Base-by-base conservation (phyloP, 2,888 invertebrate species). In the Leptopilina drosophilae region DNA sequence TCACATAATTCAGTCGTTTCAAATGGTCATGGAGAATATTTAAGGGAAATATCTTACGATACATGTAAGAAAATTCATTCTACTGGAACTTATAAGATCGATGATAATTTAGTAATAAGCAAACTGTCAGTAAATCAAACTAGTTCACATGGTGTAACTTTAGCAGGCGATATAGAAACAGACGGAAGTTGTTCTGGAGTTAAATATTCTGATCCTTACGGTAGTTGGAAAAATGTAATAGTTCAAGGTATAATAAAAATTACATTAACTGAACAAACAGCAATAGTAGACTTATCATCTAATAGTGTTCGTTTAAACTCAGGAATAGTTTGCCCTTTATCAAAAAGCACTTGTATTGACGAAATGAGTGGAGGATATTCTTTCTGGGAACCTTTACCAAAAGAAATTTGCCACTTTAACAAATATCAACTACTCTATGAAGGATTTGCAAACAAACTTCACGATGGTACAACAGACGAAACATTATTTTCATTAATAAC, bases 11-110 rank as follows among this genome's bases (percentile, higher is more conserved):
- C 81, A 0, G 14, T 76, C 5, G 78, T 79, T 0, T 9, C 49
- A 6, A 66, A 82, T 1, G 84, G 84, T 1, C 53, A 77, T 12
- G 65, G 56, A 0, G 81, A 83, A 79, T 83, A 82, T 59, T 64
- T 81, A 15, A 12, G 75, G 26, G 77, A 81, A 5, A 56, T 78
- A 9, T 20, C 62, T 5, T 14, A 76, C 9, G 64, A 62, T 15
- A 6, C 1, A 7, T n/a, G 20, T 14, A 11, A 26, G 2, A 20
- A 3, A 11, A 14, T 76, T 6, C 65, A 65, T n/a, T 6, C 5
- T 0, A 65, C 65, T 42, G 42, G 65, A 14, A n/a, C n/a, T 12
- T 65, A 42, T 42, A 65, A 14, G 8, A 1, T 33, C 1, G 2
- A 5, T n/a, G 42, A n/a, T 5, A 42, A n/a, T 2, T 1, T n/a